Evolutionary conservation across 1,140 invertebrate species (phyloP).

Genomic region (Drosophila oshimai): DNA sequence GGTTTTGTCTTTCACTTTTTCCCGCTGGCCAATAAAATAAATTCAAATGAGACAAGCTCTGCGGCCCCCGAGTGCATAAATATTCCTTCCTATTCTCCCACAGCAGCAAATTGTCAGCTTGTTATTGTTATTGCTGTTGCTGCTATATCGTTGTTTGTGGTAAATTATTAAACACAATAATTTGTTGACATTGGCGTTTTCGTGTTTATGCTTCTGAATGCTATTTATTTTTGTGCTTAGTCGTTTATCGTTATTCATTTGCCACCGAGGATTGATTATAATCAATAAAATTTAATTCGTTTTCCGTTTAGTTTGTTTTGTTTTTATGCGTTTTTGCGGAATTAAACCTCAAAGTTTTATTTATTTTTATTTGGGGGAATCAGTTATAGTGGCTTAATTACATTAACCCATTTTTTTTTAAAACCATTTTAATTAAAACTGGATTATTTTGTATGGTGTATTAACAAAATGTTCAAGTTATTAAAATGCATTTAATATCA

Average conservation of each 20-base stretch:
- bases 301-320: conserved; percentile 14
- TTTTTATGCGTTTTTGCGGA: neutral
- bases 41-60: conserved; percentile 61
- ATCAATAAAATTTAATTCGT: conserved; percentile 36
- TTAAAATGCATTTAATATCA: neutral
- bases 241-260: conserved; percentile 7
- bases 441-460: no score
- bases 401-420: neutral
- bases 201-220: conserved; percentile 29
- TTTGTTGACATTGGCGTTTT: conserved; percentile 46
- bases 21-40: conserved; percentile 54
- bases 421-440: no score
- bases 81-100: conserved; percentile 42
- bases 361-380: neutral
- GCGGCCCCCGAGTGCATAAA: conserved; percentile 50
- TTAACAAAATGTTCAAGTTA: neutral
- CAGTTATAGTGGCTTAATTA: neutral
- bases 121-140: conserved; percentile 52
- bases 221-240: conserved; percentile 6
- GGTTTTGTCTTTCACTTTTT: conserved; percentile 29
- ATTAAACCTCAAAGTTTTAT: neutral
- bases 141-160: no score
- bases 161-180: conserved; percentile 52
- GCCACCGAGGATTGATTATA: conserved; percentile 23
- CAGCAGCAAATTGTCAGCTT: conserved; percentile 38